Conservation (phyloP, 1,140 invertebrate species). For the Pomacea maculata region DNA sequence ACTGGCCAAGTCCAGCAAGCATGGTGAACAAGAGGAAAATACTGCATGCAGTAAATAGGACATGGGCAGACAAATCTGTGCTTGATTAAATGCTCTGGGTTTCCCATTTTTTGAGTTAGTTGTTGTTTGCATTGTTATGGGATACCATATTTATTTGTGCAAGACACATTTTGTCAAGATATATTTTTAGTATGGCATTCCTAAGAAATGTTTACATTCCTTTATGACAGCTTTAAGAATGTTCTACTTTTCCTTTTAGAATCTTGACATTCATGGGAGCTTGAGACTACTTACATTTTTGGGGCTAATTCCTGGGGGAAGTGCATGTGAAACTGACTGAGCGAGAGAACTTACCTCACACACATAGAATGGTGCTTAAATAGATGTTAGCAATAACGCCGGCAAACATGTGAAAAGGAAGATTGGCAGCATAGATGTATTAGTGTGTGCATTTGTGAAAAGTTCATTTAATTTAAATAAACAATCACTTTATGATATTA, state of each 20-base stretch:
- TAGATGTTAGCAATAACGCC: neutral
- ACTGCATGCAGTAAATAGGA: neutral
- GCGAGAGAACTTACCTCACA: neutral
- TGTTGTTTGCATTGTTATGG: neutral
- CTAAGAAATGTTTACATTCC: too few relatives aligned
- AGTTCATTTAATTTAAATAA: too few relatives aligned
- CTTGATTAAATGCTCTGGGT: neutral
- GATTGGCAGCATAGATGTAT: neutral
- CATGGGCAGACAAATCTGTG: neutral
- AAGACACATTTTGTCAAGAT: too few relatives aligned
- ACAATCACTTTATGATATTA: too few relatives aligned
- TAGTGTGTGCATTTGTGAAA: too few relatives aligned
- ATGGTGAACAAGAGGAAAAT: neutral
- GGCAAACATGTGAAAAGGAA: neutral
- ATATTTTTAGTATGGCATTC: too few relatives aligned
- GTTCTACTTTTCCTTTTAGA: neutral
- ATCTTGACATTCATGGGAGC: neutral
- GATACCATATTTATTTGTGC: neutral
- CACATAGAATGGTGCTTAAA: neutral
- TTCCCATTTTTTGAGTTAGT: neutral
- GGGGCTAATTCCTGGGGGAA: too few relatives aligned
- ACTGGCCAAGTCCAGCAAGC: neutral
- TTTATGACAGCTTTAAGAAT: neutral
- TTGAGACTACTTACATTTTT: neutral
- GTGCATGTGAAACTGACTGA: too few relatives aligned